Conservation (phyloP, 2,888 invertebrate genomes). For the Tachina grossa region DNA sequence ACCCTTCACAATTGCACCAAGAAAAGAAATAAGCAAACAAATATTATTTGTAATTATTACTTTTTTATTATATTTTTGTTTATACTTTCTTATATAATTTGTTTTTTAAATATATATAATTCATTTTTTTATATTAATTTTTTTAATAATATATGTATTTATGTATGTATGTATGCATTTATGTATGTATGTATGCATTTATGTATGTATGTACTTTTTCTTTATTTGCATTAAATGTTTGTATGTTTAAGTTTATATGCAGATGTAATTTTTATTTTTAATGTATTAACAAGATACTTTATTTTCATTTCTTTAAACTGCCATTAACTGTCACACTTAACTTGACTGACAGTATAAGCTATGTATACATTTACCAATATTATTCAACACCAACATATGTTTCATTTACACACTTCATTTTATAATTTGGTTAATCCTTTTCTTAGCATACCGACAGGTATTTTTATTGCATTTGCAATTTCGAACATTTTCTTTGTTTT, state of each 20-base stretch:
- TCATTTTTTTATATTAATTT: conserved; percentile 49
- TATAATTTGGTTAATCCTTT: not conserved
- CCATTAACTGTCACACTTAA: conserved; percentile 15
- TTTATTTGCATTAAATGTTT: conserved; percentile 78
- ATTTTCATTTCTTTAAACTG: conserved; percentile 9
- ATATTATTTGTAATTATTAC: conserved; percentile 59
- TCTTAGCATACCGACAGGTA: conserved; percentile 18
- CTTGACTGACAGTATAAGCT: conserved; percentile 38
- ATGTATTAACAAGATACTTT: conserved; percentile 31
- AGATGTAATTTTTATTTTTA: conserved; percentile 44
- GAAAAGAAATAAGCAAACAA: not conserved
- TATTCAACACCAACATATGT: conserved; percentile 9
- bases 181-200: conserved; percentile 73
- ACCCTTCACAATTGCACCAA: not conserved
- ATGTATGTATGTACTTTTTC: conserved; percentile 68
- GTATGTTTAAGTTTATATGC: conserved; percentile 61
- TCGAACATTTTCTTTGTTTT: not conserved
- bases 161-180: no score
- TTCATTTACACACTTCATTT: not conserved
- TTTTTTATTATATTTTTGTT: conserved; percentile 49
- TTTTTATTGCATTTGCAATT: conserved; percentile 4
- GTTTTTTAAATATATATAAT: conserved; percentile 62
- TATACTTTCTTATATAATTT: conserved; percentile 67
- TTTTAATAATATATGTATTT: conserved; percentile 49
- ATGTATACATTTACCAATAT: conserved; percentile 36